Base-by-base conservation (phyloP, 2,888 invertebrate genomes). In the Leptopilina drosophilae region DNA sequence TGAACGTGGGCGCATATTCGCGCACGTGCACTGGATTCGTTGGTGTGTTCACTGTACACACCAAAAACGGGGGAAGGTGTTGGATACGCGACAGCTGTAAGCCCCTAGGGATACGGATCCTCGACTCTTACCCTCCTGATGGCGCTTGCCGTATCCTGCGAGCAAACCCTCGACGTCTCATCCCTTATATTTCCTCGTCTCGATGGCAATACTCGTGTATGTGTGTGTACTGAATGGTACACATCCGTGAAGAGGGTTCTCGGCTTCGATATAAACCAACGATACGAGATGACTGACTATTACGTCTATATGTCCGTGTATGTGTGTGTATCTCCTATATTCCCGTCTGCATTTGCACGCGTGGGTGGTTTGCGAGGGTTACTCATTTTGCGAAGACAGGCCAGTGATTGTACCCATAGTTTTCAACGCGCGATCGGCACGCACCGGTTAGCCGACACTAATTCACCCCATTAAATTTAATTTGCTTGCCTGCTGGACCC, bases 21-120 rank as follows among this genome's bases (percentile, higher is more conserved):
- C 84, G 82, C 83, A 84, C 82, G 80, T 79, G 82, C 76, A 80
- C 65, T 75, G 76, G 81, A 78, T 78, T 79, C 80, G 73, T 77
- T 77, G 78, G 80, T 77, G 81, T 78, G 81, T 78, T 76, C 33
- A 69, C n/a, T 26, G n/a, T 33, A 75, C 8, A 42, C 42, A 8
- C 67, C n/a, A 65, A 20, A 80, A 81, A 42, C 42, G 42, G 83
- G 82, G 87, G 87, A 87, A 89, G 89, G 89, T 90, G 90, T 90
- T 86, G 90, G 90, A 87, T 89, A 87, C 87, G 89, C 90, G 91
- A 91, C 91, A 91, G 91, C 90, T 91, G 91, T 89, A 89, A 89
- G 86, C 89, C 91, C 87, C 88, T 79, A 81, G 90, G 89, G 90
- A 87, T 87, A 84, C 87, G 87, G 87, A 86, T 88, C 87, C 89